Conservation (phyloP, 2,113 vertebrate species). For the Parotia lawesii region DNA sequence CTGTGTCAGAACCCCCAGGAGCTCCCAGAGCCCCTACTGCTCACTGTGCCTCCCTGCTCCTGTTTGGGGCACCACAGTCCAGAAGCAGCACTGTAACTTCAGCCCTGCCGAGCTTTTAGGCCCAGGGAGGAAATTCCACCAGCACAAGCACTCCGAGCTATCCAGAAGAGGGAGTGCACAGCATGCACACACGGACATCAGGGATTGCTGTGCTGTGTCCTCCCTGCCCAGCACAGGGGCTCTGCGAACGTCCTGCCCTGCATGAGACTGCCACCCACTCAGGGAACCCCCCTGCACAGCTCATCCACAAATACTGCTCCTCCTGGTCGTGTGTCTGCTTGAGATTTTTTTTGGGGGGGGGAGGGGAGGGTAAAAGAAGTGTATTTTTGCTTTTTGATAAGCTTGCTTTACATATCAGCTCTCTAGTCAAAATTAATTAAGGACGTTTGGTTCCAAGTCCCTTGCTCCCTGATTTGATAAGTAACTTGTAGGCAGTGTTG, state of each 20-base stretch:
- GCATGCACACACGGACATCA: neutral
- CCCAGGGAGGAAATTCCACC: neutral
- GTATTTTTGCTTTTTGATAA: neutral
- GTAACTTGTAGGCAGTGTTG: neutral
- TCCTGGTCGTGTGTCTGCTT: neutral
- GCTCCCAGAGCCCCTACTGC: neutral
- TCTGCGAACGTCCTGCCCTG: fast-evolving
- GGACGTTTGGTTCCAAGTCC: neutral
- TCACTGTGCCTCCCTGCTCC: neutral
- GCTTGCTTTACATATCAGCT: neutral
- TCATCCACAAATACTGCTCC: neutral
- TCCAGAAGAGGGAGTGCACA: conserved; percentile 57
- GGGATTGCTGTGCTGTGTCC: neutral
- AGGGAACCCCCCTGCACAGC: neutral
- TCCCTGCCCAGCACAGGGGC: neutral
- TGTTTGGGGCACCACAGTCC: neutral
- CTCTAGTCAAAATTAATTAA: neutral
- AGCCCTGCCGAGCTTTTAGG: neutral
- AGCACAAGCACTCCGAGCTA: neutral
- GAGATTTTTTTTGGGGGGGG: neutral
- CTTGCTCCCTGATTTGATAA: neutral
- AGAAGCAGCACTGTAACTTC: neutral
- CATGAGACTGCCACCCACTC: neutral
- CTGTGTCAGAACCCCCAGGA: neutral
- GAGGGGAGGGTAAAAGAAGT: neutral